Evolutionary conservation across 2,888 invertebrate genomes (phyloP), one percentile per base, ranked within the genome.

Genomic region (Polydrusus tereticollis): DNA sequence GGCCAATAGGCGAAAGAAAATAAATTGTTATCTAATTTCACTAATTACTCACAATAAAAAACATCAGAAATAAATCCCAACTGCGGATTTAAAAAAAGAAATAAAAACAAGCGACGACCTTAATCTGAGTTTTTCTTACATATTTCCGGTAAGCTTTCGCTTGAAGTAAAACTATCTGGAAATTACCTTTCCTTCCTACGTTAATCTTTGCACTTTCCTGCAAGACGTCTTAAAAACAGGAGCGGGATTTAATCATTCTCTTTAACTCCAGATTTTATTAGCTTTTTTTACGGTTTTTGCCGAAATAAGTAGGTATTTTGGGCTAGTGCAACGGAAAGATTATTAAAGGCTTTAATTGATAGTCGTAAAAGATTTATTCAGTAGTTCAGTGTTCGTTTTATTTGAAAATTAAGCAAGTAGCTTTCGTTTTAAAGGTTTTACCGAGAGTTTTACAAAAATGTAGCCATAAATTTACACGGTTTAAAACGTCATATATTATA

Each of bases 121-220:
- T 26, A 50, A 50, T 50, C 50, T 14, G 50, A 50, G 50, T 50
- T 50, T 50, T 50, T 50, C 50, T 50, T 50, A 50, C 26, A 50
- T 26, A 23, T 14, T 50, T 50, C 50, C 50, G 50, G 50, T 50
- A 50, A 50, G 50, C 50, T 50, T 47, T 50, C 50, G 50, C 50
- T 26, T 50, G 26, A 50, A 50, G 50, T 23, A 50, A 50, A 50
- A 50, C 50, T 50, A 50, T 50, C 26, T 50, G 50, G 26, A 26
- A 50, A 50, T 50, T 50, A 50, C 50, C 50, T 50, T 50, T 50
- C 26, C 50, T 50, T 50, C 50, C 50, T 26, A 50, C 50, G 50
- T 50, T 50, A 50, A 50, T 50, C 50, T 50, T 50, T 50, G 50
- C 50, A 50, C 50, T 50, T 50, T 50, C 50, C 50, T 50, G 50